Percentiles rank a stretch among this genome's conserved stretches.
Conservation (phyloP, 2,888 invertebrate species). For the Imbricaverruca yamaguchii region DNA sequence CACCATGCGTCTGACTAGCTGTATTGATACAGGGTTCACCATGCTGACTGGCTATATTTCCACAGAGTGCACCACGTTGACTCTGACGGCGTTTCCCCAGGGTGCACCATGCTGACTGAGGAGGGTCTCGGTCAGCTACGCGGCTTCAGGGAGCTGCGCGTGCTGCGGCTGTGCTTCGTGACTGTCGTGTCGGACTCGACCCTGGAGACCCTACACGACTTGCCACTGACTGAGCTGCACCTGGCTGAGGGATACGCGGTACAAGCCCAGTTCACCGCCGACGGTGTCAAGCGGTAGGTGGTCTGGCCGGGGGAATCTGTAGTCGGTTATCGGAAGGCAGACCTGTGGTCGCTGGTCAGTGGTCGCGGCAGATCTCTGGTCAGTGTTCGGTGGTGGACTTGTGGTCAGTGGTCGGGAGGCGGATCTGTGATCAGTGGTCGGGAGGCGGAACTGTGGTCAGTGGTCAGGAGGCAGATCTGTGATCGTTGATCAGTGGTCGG, state of each 20-base stretch:
- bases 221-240: not conserved
- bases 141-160: not conserved
- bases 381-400: no score
- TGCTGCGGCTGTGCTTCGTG: not conserved
- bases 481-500: not conserved
- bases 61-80: not conserved
- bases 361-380: no score
- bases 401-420: no score
- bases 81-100: not conserved
- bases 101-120: not conserved
- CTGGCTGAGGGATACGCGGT: not conserved
- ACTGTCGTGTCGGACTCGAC: not conserved
- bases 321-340: not conserved
- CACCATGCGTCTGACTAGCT: no score
- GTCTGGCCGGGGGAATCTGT: no score
- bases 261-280: not conserved
- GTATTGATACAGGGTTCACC: not conserved
- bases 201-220: not conserved
- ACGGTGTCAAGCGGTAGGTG: not conserved
- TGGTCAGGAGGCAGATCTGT: not conserved
- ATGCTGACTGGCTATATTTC: not conserved
- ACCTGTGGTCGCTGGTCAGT: not conserved
- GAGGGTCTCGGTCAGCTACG: not conserved
- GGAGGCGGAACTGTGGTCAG: no score
- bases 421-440: no score